These are phyloP conservation scores for Hipparchia sbordonii DNA, from an alignment of 2,888 invertebrate genomes.

Conservation along the genomic window DNA sequence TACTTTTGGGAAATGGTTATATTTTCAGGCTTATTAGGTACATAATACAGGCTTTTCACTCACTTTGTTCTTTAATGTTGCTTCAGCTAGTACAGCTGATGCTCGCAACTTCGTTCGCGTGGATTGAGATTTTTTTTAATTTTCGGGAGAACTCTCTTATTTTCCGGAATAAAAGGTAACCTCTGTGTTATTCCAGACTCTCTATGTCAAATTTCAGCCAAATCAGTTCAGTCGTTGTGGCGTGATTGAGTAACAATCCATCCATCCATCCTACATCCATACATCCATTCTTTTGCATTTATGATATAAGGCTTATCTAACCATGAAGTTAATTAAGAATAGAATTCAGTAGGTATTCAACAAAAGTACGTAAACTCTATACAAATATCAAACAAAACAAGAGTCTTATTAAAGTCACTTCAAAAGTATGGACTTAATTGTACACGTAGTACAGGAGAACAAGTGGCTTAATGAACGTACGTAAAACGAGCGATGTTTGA, in stretches of 20 bases:
- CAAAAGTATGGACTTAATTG: not conserved
- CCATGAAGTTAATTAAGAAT: not conserved
- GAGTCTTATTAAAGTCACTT: not conserved
- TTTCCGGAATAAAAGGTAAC: too few relatives aligned
- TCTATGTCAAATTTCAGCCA: too few relatives aligned
- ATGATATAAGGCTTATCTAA: not conserved
- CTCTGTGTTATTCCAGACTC: too few relatives aligned
- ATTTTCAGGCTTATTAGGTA: not conserved
- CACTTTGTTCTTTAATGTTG: not conserved
- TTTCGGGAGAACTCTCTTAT: too few relatives aligned
- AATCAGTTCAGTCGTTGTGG: too few relatives aligned
- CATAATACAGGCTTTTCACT: not conserved
- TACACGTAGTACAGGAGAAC: not conserved
- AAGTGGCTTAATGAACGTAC: constrained; percentile 13
- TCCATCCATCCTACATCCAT: too few relatives aligned
- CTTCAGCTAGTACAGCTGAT: not conserved
- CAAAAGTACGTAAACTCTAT: not conserved
- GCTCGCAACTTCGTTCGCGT: too few relatives aligned
- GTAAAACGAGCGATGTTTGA: constrained; percentile 2
- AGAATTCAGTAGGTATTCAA: not conserved
- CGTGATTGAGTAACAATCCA: too few relatives aligned
- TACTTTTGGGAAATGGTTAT: constrained; percentile 7
- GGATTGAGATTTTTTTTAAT: too few relatives aligned
- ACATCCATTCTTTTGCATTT: too few relatives aligned
- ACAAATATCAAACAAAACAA: not conserved